Percentiles rank a stretch among this genome's conserved stretches.
These are phyloP conservation scores for Drosophila grimshawi DNA, from an alignment of 1,140 invertebrate species.

Conservation along the genomic window DNA sequence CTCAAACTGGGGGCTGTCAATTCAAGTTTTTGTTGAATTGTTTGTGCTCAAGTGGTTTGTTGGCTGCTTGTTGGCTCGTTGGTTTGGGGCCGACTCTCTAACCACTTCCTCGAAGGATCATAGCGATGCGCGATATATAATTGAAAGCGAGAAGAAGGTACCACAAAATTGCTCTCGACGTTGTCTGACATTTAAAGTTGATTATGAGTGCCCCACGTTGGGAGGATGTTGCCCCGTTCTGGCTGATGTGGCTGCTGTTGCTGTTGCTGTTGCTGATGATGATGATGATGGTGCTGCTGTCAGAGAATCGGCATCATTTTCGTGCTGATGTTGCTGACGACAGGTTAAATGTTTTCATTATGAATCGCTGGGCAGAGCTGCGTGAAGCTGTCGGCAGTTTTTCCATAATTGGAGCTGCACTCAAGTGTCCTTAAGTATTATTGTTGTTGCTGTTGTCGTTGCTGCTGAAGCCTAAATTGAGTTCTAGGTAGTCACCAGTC, in stretches of 20 bases:
- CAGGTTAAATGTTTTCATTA: constrained; percentile 84
- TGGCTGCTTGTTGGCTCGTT: constrained; percentile 1
- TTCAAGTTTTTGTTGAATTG: constrained; percentile 50
- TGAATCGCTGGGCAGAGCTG: constrained; percentile 64
- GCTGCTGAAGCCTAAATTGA: constrained; percentile 70
- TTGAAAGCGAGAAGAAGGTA: constrained; percentile 67
- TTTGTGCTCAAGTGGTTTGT: constrained; percentile 53
- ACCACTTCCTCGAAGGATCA: constrained; percentile 74
- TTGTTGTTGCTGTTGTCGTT: constrained; percentile 23
- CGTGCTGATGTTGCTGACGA: constrained; percentile 66
- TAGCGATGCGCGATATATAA: constrained; percentile 57
- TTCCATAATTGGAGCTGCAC: constrained; percentile 77
- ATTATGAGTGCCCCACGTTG: constrained; percentile 53
- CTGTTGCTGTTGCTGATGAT: background rate
- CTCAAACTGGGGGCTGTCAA: constrained; percentile 59
- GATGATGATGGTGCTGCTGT: constrained; percentile 2
- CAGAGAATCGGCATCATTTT: constrained; percentile 42
- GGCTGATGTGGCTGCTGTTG: too few relatives aligned
- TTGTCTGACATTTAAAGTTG: constrained; percentile 54
- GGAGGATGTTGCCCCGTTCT: background rate
- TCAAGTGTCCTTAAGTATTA: constrained; percentile 66
- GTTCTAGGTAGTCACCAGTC: constrained; percentile 62
- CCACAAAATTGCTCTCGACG: constrained; percentile 52
- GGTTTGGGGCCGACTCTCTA: constrained; percentile 19
- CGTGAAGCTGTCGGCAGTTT: constrained; percentile 51